Conservation (phyloP, 2,888 invertebrate species). For the Temnothorax rugatulus region DNA sequence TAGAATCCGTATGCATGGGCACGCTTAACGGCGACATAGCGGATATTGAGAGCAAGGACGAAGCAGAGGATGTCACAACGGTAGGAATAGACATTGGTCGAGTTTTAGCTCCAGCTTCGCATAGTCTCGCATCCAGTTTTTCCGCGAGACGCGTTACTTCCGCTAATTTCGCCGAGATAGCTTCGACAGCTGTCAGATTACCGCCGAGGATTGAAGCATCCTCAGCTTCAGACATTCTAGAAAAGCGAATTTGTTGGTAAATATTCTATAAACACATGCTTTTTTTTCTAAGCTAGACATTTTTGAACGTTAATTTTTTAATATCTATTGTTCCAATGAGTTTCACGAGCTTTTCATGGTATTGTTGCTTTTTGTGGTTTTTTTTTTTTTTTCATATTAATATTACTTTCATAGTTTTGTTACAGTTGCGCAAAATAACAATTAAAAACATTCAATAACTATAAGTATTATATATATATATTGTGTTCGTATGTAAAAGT, state of each 20-base stretch:
- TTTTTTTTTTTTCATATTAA: background rate
- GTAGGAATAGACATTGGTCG: constrained; percentile 73
- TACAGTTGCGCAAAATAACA: too few species aligned
- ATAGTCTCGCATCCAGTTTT: constrained; percentile 88
- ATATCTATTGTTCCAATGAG: background rate
- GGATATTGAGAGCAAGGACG: constrained; percentile 66
- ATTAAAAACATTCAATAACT: background rate
- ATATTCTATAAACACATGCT: constrained; percentile 18
- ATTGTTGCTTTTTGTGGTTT: background rate
- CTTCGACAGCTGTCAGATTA: constrained; percentile 89
- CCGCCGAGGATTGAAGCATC: constrained; percentile 74
- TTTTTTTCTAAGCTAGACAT: background rate
- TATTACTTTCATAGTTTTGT: background rate
- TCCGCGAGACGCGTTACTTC: constrained; percentile 91
- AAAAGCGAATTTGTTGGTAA: background rate
- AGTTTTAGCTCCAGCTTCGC: constrained; percentile 83
- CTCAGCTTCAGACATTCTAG: constrained; percentile 81
- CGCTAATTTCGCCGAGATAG: constrained; percentile 89
- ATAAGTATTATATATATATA: background rate
- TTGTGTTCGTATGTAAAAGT: background rate
- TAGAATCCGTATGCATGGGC: constrained; percentile 31
- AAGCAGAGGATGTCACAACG: constrained; percentile 69
- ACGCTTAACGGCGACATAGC: constrained; percentile 61
- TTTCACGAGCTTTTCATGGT: background rate
- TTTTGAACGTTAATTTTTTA: background rate